These are phyloP conservation scores for Macrostomum lignano DNA, from an alignment of 1,140 invertebrate species.

Conservation along the genomic window DNA sequence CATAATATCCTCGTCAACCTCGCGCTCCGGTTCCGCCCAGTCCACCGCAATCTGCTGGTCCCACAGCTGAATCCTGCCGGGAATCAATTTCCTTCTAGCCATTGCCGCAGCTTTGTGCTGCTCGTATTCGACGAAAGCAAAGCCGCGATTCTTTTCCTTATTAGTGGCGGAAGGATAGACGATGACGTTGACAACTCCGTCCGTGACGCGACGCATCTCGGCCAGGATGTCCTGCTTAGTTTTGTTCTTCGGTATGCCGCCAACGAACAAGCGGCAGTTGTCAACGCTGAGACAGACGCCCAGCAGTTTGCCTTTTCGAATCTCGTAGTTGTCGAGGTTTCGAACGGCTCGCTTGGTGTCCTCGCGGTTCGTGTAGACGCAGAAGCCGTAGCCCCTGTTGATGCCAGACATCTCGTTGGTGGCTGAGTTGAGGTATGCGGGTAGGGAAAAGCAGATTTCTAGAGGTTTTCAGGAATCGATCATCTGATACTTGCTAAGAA, in stretches of 20 bases:
- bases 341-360: constrained; percentile 35
- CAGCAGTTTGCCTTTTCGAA: constrained; percentile 36
- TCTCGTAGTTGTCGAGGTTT: constrained; percentile 39
- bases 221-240: constrained; percentile 38
- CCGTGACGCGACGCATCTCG: constrained; percentile 39
- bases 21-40: constrained; percentile 54
- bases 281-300: constrained; percentile 50
- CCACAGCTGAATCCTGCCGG: constrained; percentile 38
- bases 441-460: too few relatives aligned
- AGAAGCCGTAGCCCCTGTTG: constrained; percentile 51
- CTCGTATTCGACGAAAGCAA: constrained; percentile 58
- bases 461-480: too few relatives aligned
- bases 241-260: constrained; percentile 42
- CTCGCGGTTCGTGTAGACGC: constrained; percentile 35
- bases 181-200: constrained; percentile 42
- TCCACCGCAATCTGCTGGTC: constrained; percentile 45
- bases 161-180: constrained; percentile 37
- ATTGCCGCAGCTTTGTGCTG: constrained; percentile 48
- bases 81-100: constrained; percentile 43
- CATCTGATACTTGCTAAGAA: too few relatives aligned
- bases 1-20: constrained; percentile 44
- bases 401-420: constrained; percentile 47
- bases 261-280: constrained; percentile 52
- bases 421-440: too few relatives aligned
- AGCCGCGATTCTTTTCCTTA: constrained; percentile 42